These are phyloP conservation scores for Okapia johnstoni DNA, from an alignment of 2,113 vertebrate species.

Conservation along the genomic window DNA sequence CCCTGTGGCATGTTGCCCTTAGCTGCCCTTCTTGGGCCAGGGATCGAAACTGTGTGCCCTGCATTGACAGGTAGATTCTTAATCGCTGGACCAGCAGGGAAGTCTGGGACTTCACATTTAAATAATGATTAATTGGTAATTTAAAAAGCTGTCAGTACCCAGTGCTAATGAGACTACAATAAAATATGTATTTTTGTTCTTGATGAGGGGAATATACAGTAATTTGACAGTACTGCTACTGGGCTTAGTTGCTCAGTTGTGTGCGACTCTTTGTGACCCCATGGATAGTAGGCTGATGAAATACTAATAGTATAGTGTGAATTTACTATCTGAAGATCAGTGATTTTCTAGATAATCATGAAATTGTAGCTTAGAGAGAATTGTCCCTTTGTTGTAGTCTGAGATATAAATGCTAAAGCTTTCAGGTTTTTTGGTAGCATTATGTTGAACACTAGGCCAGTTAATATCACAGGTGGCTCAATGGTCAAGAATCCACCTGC, in stretches of 20 bases:
- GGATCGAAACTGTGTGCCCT: not conserved
- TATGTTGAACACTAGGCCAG: not conserved
- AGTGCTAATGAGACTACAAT: not conserved
- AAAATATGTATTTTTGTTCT: not conserved
- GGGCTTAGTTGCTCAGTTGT: not conserved
- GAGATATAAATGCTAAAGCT: not conserved
- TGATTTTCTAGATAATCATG: not conserved
- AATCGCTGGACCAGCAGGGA: not conserved
- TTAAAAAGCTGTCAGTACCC: not conserved
- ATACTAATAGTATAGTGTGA: not conserved
- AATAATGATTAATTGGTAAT: not conserved
- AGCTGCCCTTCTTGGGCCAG: not conserved
- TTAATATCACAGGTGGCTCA: not conserved
- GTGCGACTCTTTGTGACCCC: rapidly evolving
- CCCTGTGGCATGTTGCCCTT: not conserved
- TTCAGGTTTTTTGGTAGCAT: not conserved
- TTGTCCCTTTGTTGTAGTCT: not conserved
- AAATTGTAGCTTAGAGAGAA: not conserved
- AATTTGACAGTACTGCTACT: not conserved
- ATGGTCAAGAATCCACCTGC: not conserved
- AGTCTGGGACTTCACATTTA: not conserved
- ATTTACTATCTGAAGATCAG: not conserved
- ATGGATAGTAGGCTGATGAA: not conserved
- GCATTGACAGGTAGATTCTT: not conserved
- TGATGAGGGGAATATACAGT: not conserved